Evolutionary conservation across 1,140 invertebrate genomes (phyloP).

Genomic region (Probaryconus sp.): DNA sequence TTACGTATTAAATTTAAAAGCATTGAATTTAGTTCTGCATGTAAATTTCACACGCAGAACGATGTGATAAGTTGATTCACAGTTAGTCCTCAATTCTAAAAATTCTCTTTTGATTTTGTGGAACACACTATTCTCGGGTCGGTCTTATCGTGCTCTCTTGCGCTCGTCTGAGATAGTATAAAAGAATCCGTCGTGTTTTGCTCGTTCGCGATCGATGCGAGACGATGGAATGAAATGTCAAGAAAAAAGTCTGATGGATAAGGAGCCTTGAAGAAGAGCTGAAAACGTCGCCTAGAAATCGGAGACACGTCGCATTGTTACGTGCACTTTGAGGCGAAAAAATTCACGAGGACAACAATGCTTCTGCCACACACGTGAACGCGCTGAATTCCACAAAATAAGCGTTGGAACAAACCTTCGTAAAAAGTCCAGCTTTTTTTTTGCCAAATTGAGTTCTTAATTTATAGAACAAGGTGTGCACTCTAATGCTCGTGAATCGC

Average conservation of each 20-base stretch:
- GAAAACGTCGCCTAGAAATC: slow-evolving; percentile 32
- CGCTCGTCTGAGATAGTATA: neutral
- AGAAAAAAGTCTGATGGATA: slow-evolving; percentile 46
- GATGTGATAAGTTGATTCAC: too few relatives aligned
- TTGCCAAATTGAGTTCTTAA: slow-evolving; percentile 28
- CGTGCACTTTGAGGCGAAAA: slow-evolving; percentile 42
- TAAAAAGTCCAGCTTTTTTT: slow-evolving; percentile 12
- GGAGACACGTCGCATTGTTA: slow-evolving; percentile 45
- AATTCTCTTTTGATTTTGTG: slow-evolving; percentile 3
- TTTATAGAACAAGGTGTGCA: neutral
- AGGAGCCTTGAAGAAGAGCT: slow-evolving; percentile 11
- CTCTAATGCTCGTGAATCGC: neutral
- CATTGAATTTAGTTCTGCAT: too few relatives aligned
- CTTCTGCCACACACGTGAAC: slow-evolving; percentile 14
- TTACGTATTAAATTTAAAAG: too few relatives aligned
- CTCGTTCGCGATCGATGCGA: slow-evolving; percentile 31
- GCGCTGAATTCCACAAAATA: slow-evolving; percentile 16
- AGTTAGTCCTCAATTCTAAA: too few relatives aligned
- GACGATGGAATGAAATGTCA: slow-evolving; percentile 25
- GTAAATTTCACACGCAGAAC: too few relatives aligned
- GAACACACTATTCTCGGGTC: too few relatives aligned
- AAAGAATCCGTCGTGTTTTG: slow-evolving; percentile 32
- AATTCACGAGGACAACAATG: slow-evolving; percentile 42
- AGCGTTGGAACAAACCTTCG: neutral
- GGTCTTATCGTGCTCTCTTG: too few relatives aligned